phyloP scores from a whole-genome alignment of 2,888 invertebrate genomes.

The Lypha dubia region DNA sequence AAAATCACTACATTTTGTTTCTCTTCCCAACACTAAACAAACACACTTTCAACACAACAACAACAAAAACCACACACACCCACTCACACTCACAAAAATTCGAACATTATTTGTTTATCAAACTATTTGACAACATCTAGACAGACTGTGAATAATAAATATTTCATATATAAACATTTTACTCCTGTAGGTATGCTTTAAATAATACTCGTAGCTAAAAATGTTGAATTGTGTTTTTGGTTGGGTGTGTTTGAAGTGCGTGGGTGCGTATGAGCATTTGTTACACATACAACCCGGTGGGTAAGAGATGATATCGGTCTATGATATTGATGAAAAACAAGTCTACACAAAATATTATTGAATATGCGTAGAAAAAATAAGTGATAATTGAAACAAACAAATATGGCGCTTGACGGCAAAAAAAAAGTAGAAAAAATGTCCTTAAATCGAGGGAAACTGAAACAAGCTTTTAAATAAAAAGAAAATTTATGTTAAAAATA shows the following conservation, averaged over 20 bases:
- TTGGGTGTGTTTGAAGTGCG: neutral
- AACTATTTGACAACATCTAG: slow-evolving; percentile 31
- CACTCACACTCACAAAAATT: neutral
- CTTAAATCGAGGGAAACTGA: neutral
- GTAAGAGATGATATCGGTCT: slow-evolving; percentile 40
- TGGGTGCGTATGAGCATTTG: slow-evolving; percentile 15
- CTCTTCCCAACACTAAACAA: neutral
- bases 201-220: slow-evolving; percentile 17
- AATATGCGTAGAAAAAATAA: slow-evolving; percentile 66
- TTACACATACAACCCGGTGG: neutral
- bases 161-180: neutral
- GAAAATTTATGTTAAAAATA: neutral
- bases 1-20: slow-evolving; percentile 1
- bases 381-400: slow-evolving; percentile 54
- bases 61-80: neutral
- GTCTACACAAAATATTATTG: slow-evolving; percentile 35
- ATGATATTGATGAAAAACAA: slow-evolving; percentile 45
- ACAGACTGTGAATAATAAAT: slow-evolving; percentile 33
- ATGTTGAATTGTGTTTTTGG: no score
- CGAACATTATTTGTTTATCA: slow-evolving; percentile 9
- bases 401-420: slow-evolving; percentile 63
- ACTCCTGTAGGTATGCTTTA: slow-evolving; percentile 53
- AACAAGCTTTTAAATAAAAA: neutral
- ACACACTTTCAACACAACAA: neutral
- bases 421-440: neutral